Conservation (phyloP, 2,888 invertebrate species). For the Eupithecia dodoneata region DNA sequence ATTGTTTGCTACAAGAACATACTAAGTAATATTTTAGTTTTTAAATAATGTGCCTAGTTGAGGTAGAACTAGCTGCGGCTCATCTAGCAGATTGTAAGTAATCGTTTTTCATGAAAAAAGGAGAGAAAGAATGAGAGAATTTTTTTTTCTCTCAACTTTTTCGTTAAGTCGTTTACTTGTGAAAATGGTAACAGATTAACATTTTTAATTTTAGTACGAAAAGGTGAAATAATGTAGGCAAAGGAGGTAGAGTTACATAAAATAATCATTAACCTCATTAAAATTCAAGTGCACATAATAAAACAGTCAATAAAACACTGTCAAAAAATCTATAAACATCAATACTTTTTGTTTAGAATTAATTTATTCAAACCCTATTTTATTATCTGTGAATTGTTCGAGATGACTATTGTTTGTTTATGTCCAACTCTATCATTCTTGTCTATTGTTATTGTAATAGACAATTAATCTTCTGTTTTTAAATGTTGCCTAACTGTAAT, state of each 20-base stretch:
- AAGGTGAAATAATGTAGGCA: no score
- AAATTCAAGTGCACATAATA: constrained; percentile 17
- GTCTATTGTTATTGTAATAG: constrained; percentile 68
- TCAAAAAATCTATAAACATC: constrained; percentile 47
- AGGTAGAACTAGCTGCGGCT: background rate
- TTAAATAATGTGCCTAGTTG: background rate
- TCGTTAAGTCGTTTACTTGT: background rate
- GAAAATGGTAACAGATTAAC: background rate
- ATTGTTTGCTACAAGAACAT: background rate
- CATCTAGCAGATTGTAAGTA: background rate
- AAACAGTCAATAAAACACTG: constrained; percentile 40
- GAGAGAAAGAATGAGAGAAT: background rate
- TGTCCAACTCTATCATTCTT: constrained; percentile 40
- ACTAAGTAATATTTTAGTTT: background rate
- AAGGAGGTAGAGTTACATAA: background rate
- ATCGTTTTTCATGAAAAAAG: background rate
- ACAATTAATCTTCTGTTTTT: constrained; percentile 75
- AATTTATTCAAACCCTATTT: constrained; percentile 81
- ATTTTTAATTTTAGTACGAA: background rate
- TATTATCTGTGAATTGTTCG: constrained; percentile 78
- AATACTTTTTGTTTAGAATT: constrained; percentile 51
- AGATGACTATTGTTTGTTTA: constrained; percentile 68
- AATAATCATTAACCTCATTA: constrained; percentile 5
- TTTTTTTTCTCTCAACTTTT: background rate
- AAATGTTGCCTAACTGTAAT: constrained; percentile 26